These are phyloP conservation scores for human DNA, from an alignment of 2,113 vertebrate genomes.

Conservation along the genomic window GRCh38 chr3:181676001-181676500, in stretches of 20 bases:
- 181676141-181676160: too few relatives aligned
- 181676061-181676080: background rate
- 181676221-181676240: too few relatives aligned
- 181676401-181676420: background rate
- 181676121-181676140: too few relatives aligned
- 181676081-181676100: background rate
- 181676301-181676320: background rate
- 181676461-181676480: background rate
- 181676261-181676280: background rate
- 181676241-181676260: background rate
- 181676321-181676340: background rate
- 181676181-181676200: too few relatives aligned
- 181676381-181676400: background rate
- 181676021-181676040: background rate
- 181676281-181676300: background rate
- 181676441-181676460: background rate
- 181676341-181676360: background rate
- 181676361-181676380: background rate
- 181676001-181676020: background rate
- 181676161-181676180: too few relatives aligned
- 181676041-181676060: background rate
- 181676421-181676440: background rate
- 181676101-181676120: background rate
- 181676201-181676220: too few relatives aligned
- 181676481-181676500: background rate